These are phyloP conservation scores for Acanthosepion pharaonis DNA, from an alignment of 2,888 invertebrate species.

Conservation along the genomic window DNA sequence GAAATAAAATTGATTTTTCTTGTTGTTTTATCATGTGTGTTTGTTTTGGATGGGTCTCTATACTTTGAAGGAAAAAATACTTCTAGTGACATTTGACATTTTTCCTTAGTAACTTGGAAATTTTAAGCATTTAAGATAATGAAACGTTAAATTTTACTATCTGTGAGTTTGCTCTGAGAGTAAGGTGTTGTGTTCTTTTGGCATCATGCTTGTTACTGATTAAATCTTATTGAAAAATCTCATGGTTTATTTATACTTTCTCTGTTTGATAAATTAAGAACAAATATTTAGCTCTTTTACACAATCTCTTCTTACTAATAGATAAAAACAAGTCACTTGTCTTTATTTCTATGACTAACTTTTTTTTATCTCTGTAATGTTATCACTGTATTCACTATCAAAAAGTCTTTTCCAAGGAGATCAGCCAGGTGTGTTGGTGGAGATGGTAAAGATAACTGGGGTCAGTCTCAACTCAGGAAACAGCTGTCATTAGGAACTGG, in stretches of 20 bases:
- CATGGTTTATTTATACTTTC: background rate
- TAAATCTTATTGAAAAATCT: background rate
- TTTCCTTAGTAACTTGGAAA: too few relatives aligned
- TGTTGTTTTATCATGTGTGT: too few relatives aligned
- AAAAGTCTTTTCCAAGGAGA: background rate
- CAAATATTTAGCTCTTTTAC: background rate
- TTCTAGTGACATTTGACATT: too few relatives aligned
- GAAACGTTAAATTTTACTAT: too few relatives aligned
- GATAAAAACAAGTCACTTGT: background rate
- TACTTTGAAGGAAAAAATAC: too few relatives aligned
- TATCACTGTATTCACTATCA: background rate
- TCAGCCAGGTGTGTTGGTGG: background rate
- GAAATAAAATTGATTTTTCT: too few relatives aligned
- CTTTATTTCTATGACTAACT: background rate
- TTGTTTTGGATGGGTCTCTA: too few relatives aligned
- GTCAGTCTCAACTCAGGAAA: background rate
- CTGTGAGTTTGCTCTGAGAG: too few relatives aligned
- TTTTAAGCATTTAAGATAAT: too few relatives aligned
- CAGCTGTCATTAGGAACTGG: conserved; percentile 4
- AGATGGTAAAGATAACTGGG: background rate
- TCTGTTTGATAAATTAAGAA: background rate
- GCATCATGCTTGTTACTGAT: background rate
- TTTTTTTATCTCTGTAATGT: background rate
- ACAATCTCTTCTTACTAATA: background rate
- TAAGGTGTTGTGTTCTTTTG: background rate